A percentile compares a stretch with the other conserved stretches of the same genome.
phyloP scores from a whole-genome alignment of 2,888 invertebrate genomes.

The Agrenia bidenticulata region DNA sequence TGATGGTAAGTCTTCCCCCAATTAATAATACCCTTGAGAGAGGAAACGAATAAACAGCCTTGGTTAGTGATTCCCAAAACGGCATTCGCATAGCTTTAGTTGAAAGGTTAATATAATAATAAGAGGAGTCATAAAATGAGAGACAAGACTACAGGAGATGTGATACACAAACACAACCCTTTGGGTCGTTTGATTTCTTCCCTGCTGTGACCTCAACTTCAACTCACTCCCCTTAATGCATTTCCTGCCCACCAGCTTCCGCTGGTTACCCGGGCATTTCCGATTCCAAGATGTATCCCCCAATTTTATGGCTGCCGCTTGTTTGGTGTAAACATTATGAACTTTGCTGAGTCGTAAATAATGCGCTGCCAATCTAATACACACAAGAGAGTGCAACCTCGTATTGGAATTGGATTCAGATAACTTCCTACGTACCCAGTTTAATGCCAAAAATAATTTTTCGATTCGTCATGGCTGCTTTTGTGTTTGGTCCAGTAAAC shows the following conservation, averaged over 20 bases:
- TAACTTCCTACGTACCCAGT: conserved; percentile 2
- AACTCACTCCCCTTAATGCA: conserved; percentile 51
- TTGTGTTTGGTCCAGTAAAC: conserved; percentile 4
- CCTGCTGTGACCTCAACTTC: conserved; percentile 53
- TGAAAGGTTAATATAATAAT: no score
- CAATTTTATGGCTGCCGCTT: conserved; percentile 50
- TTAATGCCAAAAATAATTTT: conserved; percentile 39
- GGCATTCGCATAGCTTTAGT: no score
- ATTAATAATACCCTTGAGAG: no score
- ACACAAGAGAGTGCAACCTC: not conserved
- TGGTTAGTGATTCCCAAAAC: no score
- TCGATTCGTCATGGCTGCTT: conserved; percentile 52
- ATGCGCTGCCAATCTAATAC: conserved; percentile 1
- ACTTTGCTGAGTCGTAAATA: not conserved
- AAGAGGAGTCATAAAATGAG: conserved; percentile 15
- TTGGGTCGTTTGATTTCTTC: conserved; percentile 48
- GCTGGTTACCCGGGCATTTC: conserved; percentile 53
- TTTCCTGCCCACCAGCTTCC: conserved; percentile 51
- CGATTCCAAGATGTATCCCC: conserved; percentile 50
- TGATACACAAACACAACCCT: conserved; percentile 39
- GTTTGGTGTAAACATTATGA: conserved; percentile 28
- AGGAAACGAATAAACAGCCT: no score
- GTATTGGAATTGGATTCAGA: not conserved
- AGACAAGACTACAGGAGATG: conserved; percentile 12
- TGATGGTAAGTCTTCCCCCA: no score